phyloP scores from a whole-genome alignment of 2,113 vertebrate species.

The Empidonax traillii region DNA sequence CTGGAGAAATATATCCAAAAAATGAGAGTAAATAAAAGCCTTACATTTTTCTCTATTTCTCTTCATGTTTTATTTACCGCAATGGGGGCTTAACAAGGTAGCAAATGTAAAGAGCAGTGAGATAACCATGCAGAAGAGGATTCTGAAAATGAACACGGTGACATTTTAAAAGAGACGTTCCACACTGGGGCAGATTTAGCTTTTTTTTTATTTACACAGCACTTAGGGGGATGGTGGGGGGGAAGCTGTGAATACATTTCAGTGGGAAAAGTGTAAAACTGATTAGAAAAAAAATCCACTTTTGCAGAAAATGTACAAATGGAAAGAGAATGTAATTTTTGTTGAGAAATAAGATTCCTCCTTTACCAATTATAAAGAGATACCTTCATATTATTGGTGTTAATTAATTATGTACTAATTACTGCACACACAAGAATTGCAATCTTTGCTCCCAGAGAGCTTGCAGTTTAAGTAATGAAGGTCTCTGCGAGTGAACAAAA shows the following conservation, averaged over 20 bases:
- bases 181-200: constrained; percentile 15
- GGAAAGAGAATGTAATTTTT: background rate
- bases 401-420: background rate
- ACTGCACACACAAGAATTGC: background rate
- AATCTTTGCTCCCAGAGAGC: background rate
- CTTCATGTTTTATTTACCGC: constrained; percentile 78
- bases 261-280: background rate
- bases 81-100: constrained; percentile 69
- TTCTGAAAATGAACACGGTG: constrained; percentile 23
- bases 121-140: constrained; percentile 55
- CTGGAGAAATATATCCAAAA: constrained; percentile 81
- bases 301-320: background rate
- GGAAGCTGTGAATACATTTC: background rate
- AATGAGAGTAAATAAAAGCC: constrained; percentile 75
- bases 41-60: constrained; percentile 71
- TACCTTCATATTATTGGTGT: background rate
- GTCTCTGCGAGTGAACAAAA: background rate
- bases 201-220: background rate
- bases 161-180: constrained; percentile 43
- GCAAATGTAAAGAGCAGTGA: constrained; percentile 60
- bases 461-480: background rate
- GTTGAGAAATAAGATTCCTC: background rate
- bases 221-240: background rate
- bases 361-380: background rate
- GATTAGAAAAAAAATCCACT: background rate